These are phyloP conservation scores for Saguinus midas DNA, from an alignment of 2,113 vertebrate species.

Conservation along the genomic window DNA sequence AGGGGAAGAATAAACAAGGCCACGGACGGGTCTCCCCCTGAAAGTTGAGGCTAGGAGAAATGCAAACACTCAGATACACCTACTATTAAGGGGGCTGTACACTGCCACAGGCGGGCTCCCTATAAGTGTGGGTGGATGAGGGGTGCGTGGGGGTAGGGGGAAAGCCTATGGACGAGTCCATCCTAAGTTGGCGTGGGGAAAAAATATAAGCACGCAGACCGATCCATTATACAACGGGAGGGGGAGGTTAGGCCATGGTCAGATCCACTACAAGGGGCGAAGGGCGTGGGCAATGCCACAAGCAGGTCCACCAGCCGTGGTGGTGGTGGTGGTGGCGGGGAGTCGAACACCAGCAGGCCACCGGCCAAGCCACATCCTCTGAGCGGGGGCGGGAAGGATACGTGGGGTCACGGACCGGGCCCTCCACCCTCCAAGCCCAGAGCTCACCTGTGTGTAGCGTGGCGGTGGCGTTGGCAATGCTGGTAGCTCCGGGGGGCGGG, in stretches of 20 bases:
- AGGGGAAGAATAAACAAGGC: conserved; percentile 54
- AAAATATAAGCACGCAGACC: conserved; percentile 37
- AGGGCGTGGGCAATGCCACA: conserved; percentile 4
- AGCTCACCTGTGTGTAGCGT: conserved; percentile 76
- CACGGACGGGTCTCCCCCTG: background rate
- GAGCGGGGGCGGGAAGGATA: conserved; percentile 68
- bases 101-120: background rate
- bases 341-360: conserved; percentile 48
- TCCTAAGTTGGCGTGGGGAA: conserved; percentile 38
- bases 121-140: background rate
- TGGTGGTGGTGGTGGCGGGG: background rate
- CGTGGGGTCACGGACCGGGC: conserved; percentile 49
- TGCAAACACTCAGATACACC: conserved; percentile 30
- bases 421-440: conserved; percentile 36
- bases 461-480: background rate
- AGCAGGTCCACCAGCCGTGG: background rate
- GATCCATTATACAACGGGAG: conserved; percentile 63
- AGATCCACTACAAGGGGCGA: conserved; percentile 49
- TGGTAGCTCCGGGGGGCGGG: conserved; percentile 76
- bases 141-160: background rate
- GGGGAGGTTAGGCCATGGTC: conserved; percentile 52
- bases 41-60: conserved; percentile 53
- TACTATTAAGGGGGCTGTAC: conserved; percentile 47
- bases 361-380: conserved; percentile 54
- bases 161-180: conserved; percentile 57